Conservation (phyloP, 1,140 invertebrate species). For the Drosophila punjabiensis region DNA sequence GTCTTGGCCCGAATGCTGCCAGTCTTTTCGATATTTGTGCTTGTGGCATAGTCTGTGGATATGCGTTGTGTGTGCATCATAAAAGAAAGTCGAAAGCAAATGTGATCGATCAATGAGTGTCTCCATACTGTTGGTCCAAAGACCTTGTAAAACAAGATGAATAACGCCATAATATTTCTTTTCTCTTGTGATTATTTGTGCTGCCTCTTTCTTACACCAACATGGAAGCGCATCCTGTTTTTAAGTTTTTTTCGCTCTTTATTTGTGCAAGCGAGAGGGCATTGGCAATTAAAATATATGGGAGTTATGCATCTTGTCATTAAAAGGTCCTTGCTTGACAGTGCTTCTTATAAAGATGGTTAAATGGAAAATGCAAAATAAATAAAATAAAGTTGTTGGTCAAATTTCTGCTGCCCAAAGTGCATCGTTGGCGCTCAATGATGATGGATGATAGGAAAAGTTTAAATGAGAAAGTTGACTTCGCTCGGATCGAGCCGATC, state of each 20-base stretch:
- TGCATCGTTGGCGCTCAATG: conserved; percentile 13
- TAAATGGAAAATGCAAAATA: conserved; percentile 37
- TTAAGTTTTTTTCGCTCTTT: background rate
- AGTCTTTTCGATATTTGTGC: conserved; percentile 85
- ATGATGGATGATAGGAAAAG: conserved; percentile 55
- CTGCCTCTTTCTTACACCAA: background rate
- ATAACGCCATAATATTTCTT: background rate
- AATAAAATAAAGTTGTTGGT: conserved; percentile 20
- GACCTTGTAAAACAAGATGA: background rate
- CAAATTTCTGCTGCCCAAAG: conserved; percentile 22
- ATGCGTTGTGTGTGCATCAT: conserved; percentile 49
- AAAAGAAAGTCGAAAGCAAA: conserved; percentile 60
- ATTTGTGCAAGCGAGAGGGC: background rate
- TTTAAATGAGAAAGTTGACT: conserved; percentile 41
- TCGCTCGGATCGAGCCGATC: background rate
- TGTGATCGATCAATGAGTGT: conserved; percentile 43
- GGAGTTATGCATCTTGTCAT: background rate
- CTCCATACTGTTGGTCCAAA: background rate
- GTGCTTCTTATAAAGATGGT: conserved; percentile 1
- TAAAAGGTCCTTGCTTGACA: background rate
- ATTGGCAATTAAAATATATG: background rate
- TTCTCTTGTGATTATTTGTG: background rate
- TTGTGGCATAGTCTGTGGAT: conserved; percentile 76
- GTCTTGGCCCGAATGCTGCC: conserved; percentile 85
- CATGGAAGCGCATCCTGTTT: background rate